Percentiles rank a stretch among this genome's conserved stretches.
phyloP scores from a whole-genome alignment of 2,888 invertebrate species.

The Furcula furcula region DNA sequence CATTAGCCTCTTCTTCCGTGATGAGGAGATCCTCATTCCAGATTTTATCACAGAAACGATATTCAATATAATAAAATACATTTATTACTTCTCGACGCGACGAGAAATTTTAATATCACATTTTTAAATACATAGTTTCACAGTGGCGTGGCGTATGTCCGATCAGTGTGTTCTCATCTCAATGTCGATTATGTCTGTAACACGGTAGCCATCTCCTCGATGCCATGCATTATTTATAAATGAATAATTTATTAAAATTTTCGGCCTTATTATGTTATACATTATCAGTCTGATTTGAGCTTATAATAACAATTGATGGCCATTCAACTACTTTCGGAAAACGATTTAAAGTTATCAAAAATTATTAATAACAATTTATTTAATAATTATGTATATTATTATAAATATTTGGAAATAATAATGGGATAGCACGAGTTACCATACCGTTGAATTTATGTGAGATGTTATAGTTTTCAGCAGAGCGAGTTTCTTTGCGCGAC shows the following conservation, averaged over 20 bases:
- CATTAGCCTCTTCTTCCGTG: too few relatives aligned
- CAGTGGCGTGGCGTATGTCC: too few relatives aligned
- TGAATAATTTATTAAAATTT: slow-evolving; percentile 43
- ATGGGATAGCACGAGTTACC: slow-evolving; percentile 4
- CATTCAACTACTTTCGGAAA: slow-evolving; percentile 22
- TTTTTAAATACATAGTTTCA: too few relatives aligned
- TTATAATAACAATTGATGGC: slow-evolving; percentile 28
- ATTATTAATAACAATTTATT: slow-evolving; percentile 14
- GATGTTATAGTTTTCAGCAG: too few relatives aligned
- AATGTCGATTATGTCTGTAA: slow-evolving; percentile 40
- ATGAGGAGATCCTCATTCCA: too few relatives aligned
- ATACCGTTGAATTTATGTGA: too few relatives aligned
- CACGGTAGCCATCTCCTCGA: slow-evolving; percentile 48
- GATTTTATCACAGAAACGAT: too few relatives aligned
- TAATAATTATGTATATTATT: slow-evolving; percentile 14
- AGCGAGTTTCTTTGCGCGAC: too few relatives aligned
- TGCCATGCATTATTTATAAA: slow-evolving; percentile 50
- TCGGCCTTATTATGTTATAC: slow-evolving; percentile 36
- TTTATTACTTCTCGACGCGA: too few relatives aligned
- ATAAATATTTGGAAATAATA: slow-evolving; percentile 9
- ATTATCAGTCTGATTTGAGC: slow-evolving; percentile 34
- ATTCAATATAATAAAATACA: too few relatives aligned
- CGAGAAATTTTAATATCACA: too few relatives aligned
- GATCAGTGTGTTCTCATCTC: slow-evolving; percentile 20
- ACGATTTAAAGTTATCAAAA: slow-evolving; percentile 19